These are phyloP conservation scores for Rhaphigaster nebulosa DNA, from an alignment of 2,888 invertebrate species.

Conservation along the genomic window DNA sequence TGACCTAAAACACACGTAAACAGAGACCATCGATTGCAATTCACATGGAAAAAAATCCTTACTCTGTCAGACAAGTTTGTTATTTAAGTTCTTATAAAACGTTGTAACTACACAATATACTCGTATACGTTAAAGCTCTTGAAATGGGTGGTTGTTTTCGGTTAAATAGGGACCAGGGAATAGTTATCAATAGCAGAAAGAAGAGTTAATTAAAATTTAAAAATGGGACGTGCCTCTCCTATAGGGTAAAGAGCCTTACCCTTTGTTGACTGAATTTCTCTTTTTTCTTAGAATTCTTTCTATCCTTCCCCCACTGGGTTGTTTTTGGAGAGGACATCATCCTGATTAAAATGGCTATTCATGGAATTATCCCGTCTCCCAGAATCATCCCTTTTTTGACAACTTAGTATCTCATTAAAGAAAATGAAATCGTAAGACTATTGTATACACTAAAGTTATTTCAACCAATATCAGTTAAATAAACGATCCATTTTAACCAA, in stretches of 20 bases:
- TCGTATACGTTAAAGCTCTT: neutral
- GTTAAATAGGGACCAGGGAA: neutral
- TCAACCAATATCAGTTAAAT: no score
- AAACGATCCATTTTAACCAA: no score
- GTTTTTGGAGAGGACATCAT: neutral
- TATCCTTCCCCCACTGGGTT: neutral
- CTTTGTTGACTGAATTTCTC: neutral
- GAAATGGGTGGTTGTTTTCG: neutral
- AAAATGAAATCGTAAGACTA: neutral
- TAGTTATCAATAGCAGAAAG: neutral
- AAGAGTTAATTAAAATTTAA: constrained; percentile 7
- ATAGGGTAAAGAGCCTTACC: neutral
- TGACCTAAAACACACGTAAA: no score
- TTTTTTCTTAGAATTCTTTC: constrained; percentile 20
- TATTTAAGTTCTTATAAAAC: no score
- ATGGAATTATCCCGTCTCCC: neutral
- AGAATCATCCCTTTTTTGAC: neutral
- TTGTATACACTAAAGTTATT: no score
- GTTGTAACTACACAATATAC: neutral
- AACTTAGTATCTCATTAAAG: neutral
- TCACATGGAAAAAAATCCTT: no score
- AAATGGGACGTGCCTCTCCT: neutral
- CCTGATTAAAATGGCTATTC: constrained; percentile 34
- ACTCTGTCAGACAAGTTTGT: neutral
- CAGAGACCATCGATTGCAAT: no score